Evolutionary conservation across 2,888 invertebrate genomes (phyloP), one percentile per base, ranked within the genome.

Genomic region (Lasioglossum oenotherae): DNA sequence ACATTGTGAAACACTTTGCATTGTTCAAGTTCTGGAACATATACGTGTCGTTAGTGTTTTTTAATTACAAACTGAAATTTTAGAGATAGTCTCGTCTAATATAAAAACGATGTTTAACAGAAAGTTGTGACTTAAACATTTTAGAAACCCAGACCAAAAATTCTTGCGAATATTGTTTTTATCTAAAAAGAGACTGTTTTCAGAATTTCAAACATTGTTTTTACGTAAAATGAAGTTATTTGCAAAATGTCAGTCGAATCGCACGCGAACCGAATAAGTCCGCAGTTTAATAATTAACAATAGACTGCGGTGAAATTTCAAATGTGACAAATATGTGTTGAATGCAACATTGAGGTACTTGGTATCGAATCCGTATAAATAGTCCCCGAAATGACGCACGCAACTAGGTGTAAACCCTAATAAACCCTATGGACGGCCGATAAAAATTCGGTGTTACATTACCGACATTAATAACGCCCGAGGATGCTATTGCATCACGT

Each of bases 401-500:
- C 44, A 44, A 64, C 35, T 38, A 83, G 57, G 67, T 83, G 49
- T 72, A 64, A 78, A n/a, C n/a, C n/a, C n/a, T n/a, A n/a, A 78
- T 64, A 84, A 64, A 84, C 38, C 6, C 35, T 10, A 69, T 44
- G 74, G 16, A 27, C 12, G 44, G n/a, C 41, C n/a, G 74, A 82
- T 69, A 57, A 46, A 84, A 79, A 83, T 85, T 75, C 44, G 27
- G 44, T 60, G 16, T 79, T 64, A 53, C 53, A 31, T 83, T 81
- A 81, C n/a, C 31, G 35, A 44, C 78, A 73, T 76, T 76, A 79
- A 79, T 73, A 73, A 76, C 67, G 73, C 71, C 41, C 27, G 73
- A 67, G 23, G 84, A 85, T 83, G 73, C 57, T 83, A 67, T 83
- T 85, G 79, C 85, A 49, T 77, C 80, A 76, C 35, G n/a, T 67